Evolutionary conservation across 1,140 invertebrate genomes (phyloP).

Genomic region (Neodiprion virginianus): DNA sequence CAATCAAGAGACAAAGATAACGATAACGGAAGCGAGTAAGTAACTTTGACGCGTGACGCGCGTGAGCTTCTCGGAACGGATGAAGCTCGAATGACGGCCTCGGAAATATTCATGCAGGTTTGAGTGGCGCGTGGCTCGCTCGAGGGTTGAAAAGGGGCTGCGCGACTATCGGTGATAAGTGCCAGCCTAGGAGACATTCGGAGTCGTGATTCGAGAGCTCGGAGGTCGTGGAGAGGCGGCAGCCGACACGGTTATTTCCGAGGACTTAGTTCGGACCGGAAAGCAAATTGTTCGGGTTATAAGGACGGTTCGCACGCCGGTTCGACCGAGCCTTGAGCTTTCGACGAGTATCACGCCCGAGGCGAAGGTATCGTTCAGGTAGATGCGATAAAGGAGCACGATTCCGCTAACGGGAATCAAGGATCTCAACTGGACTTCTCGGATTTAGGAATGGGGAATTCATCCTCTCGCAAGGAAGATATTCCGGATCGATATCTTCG

Average conservation of each 20-base stretch:
- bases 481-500: too few relatives aligned
- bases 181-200: not conserved
- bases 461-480: too few relatives aligned
- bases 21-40: too few relatives aligned
- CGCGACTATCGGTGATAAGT: not conserved
- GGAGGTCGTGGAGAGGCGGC: not conserved
- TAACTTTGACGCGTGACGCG: too few relatives aligned
- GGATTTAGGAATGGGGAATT: too few relatives aligned
- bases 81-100: too few relatives aligned
- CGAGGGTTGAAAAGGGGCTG: too few relatives aligned
- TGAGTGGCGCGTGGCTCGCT: too few relatives aligned
- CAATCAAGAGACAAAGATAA: too few relatives aligned
- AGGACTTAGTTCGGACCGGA: conserved; percentile 1
- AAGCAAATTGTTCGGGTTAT: conserved; percentile 21
- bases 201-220: not conserved
- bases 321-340: not conserved
- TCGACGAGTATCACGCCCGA: not conserved
- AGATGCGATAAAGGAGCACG: not conserved
- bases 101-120: too few relatives aligned
- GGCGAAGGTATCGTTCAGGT: not conserved
- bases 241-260: not conserved
- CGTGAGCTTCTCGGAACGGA: too few relatives aligned
- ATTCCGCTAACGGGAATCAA: not conserved
- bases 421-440: not conserved
- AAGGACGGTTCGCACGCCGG: not conserved